Evolutionary conservation across 1,140 invertebrate species (phyloP), one percentile per base, ranked within the genome.

Genomic region (Drosophila suzukii): DNA sequence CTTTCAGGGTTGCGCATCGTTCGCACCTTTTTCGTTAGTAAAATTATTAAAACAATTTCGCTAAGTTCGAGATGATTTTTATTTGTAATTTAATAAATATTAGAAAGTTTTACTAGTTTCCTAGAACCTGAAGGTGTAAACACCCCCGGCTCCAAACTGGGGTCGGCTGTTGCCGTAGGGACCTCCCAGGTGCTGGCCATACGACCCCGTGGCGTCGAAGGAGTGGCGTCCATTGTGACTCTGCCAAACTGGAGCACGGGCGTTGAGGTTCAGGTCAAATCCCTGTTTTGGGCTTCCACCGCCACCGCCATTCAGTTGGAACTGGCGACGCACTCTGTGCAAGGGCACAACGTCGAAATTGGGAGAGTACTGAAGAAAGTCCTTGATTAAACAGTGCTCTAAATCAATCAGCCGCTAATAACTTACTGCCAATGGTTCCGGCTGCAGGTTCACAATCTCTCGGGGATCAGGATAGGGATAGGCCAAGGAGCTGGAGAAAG

Each of bases 81-180:
- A 6, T 13, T 20, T 20, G 27, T 17, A n/a, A 8, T 10, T 47
- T 8, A 30, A 30, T 57, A 53, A 17, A 38, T 47, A 32, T 46
- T 36, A 63, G 17, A n/a, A 38, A 32, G 6, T 27, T 46, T 0
- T 0, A 5, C 5, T 24, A 10, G 2, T 0, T 15, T 0, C 10
- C 34, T 78, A 88, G 43, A 82, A 92, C 30, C 79, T 75, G 39
- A 61, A 91, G 11, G 81, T 92, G 24, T 91, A 92, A 7, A 50
- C 17, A 2, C 60, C 84, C 0, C 91, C 91, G n/a, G 54, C 86
- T 11, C 88, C 75, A 24, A 34, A 90, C 44, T 91, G 75, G 5
- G 91, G 84, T 8, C 63, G 74, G 39, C 90, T 90, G 44, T 84
- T 92, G 46, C 91, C 91, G 60, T 88, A 92, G 15, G 78, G 91